These are phyloP conservation scores for Terebella lapidaria DNA, from an alignment of 2,888 invertebrate genomes.

Conservation along the genomic window DNA sequence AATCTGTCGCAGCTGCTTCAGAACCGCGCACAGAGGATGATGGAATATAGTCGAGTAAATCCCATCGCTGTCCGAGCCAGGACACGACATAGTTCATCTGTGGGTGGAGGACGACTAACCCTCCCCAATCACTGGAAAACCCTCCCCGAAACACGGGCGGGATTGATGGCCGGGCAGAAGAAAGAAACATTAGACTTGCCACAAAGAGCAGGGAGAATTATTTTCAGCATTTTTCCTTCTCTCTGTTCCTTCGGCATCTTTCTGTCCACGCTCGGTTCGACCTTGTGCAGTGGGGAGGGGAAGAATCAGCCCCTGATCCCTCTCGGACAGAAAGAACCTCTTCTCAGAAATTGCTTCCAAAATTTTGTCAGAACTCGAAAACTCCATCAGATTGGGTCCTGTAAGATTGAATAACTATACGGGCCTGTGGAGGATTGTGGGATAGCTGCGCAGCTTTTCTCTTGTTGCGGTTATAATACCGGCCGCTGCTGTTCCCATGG, in stretches of 20 bases:
- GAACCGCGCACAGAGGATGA: not conserved
- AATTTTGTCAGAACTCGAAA: not conserved
- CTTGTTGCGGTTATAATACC: too few relatives aligned
- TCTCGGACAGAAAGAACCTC: not conserved
- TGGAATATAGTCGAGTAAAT: not conserved
- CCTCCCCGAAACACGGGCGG: not conserved
- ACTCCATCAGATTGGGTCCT: not conserved
- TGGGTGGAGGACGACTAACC: not conserved
- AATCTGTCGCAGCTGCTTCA: not conserved
- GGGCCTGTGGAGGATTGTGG: too few relatives aligned
- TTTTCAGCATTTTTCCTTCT: not conserved
- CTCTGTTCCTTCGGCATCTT: too few relatives aligned
- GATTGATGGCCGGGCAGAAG: not conserved
- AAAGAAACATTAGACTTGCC: not conserved
- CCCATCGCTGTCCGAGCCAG: too few relatives aligned
- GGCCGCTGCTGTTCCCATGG: too few relatives aligned
- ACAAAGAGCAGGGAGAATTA: not conserved
- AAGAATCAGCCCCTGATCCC: too few relatives aligned
- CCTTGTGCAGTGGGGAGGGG: too few relatives aligned
- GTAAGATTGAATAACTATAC: too few relatives aligned
- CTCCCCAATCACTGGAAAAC: not conserved
- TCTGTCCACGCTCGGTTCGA: too few relatives aligned
- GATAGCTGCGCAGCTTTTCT: too few relatives aligned
- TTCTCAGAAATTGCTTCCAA: not conserved
- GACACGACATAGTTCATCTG: not conserved